These are phyloP conservation scores for Semnornis frantzii DNA, from an alignment of 2,113 vertebrate genomes.

Conservation along the genomic window DNA sequence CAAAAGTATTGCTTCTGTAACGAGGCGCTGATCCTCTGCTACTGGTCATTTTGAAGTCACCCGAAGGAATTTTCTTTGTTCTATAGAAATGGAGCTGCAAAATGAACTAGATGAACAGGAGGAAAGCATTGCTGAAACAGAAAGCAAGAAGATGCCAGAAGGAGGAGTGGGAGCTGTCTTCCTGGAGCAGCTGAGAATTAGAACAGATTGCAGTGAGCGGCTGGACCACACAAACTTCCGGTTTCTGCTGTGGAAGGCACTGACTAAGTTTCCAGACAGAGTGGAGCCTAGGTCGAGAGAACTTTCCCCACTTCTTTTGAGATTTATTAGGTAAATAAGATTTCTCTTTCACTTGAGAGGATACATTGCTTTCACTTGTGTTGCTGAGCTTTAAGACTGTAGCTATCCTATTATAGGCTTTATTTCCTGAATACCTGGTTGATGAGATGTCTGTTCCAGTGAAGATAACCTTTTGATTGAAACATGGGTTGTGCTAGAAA, in stretches of 20 bases:
- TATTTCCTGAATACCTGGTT: not conserved
- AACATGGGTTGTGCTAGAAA: not conserved
- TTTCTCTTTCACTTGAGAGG: not conserved
- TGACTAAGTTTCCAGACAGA: constrained; percentile 87
- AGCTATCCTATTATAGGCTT: not conserved
- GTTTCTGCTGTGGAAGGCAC: constrained; percentile 88
- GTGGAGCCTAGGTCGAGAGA: constrained; percentile 92
- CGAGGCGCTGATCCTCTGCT: not conserved
- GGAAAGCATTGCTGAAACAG: constrained; percentile 10
- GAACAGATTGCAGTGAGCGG: constrained; percentile 75
- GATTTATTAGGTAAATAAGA: constrained; percentile 87
- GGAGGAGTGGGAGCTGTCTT: constrained; percentile 81
- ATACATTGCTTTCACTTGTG: not conserved
- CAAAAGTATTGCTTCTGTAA: not conserved
- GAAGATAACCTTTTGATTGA: not conserved
- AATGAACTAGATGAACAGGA: constrained; percentile 52
- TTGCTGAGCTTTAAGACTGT: not conserved
- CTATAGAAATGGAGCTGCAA: constrained; percentile 86
- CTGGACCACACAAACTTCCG: constrained; percentile 94
- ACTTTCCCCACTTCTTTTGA: constrained; percentile 90
- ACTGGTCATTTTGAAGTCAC: not conserved
- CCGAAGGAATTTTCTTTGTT: not conserved
- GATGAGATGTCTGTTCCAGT: not conserved
- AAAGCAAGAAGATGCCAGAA: constrained; percentile 73
- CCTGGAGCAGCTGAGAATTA: constrained; percentile 76